phyloP scores from a whole-genome alignment of 2,888 invertebrate genomes.

The Melanotus villosus region DNA sequence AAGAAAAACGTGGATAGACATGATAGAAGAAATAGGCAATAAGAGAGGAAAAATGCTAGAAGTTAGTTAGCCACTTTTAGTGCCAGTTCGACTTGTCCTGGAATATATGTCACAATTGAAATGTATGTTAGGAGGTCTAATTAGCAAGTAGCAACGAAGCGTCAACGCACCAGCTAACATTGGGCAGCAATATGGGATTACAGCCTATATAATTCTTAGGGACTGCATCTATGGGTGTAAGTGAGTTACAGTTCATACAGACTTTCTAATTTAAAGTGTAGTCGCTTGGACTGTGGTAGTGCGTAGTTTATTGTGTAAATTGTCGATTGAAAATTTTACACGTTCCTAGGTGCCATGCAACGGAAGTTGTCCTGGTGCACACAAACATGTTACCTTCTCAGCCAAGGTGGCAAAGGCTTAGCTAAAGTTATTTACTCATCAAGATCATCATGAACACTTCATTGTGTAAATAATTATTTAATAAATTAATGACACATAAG shows the following conservation, averaged over 20 bases:
- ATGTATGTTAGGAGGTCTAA: conserved; percentile 80
- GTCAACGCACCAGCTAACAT: conserved; percentile 76
- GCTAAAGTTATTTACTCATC: conserved; percentile 25
- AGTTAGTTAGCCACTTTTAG: conserved; percentile 81
- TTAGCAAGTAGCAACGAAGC: conserved; percentile 68
- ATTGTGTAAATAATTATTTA: conserved; percentile 11
- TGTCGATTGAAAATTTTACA: conserved; percentile 32
- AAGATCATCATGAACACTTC: conserved; percentile 7
- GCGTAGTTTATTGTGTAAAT: conserved; percentile 11
- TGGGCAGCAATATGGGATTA: conserved; percentile 67
- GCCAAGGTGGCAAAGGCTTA: conserved; percentile 33
- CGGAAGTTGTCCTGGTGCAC: conserved; percentile 32
- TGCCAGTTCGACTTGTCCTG: conserved; percentile 87
- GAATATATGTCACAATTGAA: conserved; percentile 90
- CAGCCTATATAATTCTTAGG: conserved; percentile 29
- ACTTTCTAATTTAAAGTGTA: conserved; percentile 19
- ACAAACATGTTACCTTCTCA: conserved; percentile 38
- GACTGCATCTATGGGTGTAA: conserved; percentile 10
- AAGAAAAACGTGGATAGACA: too few species aligned
- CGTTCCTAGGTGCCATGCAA: conserved; percentile 46
- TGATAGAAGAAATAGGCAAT: too few species aligned
- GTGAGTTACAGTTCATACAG: conserved; percentile 14
- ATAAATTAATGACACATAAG: too few species aligned
- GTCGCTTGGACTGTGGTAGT: conserved; percentile 34
- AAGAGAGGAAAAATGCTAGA: conserved; percentile 82